Conservation (phyloP, 2,797 vertebrate genomes). For the Thripadectes ignobilis region DNA sequence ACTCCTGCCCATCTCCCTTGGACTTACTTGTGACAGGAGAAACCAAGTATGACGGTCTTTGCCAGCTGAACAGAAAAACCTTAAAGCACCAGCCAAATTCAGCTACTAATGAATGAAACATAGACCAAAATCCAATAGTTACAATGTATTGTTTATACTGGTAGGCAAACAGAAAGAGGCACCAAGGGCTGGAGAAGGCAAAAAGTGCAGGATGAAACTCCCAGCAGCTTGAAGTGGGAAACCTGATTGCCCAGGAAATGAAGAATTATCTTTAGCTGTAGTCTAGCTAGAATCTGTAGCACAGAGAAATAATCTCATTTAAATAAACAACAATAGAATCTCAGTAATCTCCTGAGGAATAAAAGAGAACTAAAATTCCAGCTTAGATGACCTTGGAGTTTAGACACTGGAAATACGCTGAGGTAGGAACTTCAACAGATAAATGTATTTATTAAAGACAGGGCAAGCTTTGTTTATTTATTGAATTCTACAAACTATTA, state of each 20-base stretch:
- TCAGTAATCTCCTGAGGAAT: background rate
- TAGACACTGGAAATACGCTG: background rate
- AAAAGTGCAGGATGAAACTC: background rate
- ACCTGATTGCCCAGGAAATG: accelerated
- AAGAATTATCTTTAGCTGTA: background rate
- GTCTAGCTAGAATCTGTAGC: background rate
- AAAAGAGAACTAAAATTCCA: background rate
- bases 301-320: background rate
- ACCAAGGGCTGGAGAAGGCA: background rate
- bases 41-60: background rate
- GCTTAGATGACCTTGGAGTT: background rate
- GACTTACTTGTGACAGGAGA: background rate
- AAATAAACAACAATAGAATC: background rate
- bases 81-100: background rate
- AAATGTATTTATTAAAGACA: background rate
- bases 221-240: background rate
- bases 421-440: background rate
- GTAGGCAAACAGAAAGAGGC: background rate
- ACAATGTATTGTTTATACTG: background rate
- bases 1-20: background rate
- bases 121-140: background rate
- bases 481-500: background rate
- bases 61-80: background rate
- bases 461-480: background rate
- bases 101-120: background rate